These are phyloP conservation scores for Ceratina australensis DNA, from an alignment of 1,140 invertebrate genomes.

Conservation along the genomic window DNA sequence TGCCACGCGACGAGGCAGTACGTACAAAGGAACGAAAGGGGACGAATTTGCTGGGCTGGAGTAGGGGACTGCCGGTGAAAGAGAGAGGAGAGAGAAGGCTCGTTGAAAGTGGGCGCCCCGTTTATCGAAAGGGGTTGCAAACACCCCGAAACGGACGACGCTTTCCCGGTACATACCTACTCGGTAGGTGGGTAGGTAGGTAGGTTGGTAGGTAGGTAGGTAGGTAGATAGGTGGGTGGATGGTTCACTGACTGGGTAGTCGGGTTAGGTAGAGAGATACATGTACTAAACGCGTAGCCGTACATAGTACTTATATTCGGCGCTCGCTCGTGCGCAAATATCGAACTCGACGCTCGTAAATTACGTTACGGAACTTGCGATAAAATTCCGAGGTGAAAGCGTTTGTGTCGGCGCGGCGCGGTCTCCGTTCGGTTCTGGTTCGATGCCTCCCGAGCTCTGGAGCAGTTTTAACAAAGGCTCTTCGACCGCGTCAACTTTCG, in stretches of 20 bases:
- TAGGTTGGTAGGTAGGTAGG: too few species aligned
- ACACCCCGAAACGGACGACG: slow-evolving; percentile 40
- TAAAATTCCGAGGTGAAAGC: slow-evolving; percentile 9
- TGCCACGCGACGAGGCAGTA: slow-evolving; percentile 36
- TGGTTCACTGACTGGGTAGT: too few species aligned
- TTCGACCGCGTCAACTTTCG: too few species aligned
- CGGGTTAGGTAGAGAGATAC: too few species aligned
- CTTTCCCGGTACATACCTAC: not conserved
- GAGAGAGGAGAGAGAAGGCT: slow-evolving; percentile 33
- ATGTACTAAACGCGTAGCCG: not conserved
- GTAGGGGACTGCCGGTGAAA: not conserved
- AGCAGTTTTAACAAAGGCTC: too few species aligned
- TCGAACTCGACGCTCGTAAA: slow-evolving; percentile 14
- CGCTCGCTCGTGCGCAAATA: slow-evolving; percentile 12
- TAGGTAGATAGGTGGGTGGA: too few species aligned
- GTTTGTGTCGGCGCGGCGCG: not conserved
- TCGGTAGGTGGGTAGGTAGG: too few species aligned
- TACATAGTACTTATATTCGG: slow-evolving; percentile 3
- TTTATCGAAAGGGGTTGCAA: slow-evolving; percentile 61
- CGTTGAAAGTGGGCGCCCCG: slow-evolving; percentile 46
- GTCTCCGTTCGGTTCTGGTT: not conserved
- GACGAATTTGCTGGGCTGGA: not conserved
- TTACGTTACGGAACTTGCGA: slow-evolving; percentile 8
- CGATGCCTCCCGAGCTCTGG: not conserved
- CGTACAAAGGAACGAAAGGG: slow-evolving; percentile 15